phyloP scores from a whole-genome alignment of 2,113 vertebrate genomes.

The Brienomyrus brachyistius region DNA sequence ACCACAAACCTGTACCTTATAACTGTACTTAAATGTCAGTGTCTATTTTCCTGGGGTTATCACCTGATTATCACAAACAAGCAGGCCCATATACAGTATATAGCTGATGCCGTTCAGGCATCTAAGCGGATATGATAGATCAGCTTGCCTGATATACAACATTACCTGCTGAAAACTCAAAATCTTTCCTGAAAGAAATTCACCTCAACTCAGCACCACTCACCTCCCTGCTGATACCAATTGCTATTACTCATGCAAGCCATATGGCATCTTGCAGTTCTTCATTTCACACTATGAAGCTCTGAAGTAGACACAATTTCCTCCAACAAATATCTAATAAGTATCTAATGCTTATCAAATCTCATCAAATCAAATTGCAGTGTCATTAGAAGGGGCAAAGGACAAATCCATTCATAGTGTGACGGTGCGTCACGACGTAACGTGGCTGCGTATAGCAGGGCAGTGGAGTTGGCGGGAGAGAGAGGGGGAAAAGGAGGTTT shows the following conservation, averaged over 20 bases:
- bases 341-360: background rate
- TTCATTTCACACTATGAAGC: background rate
- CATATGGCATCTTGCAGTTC: background rate
- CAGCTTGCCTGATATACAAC: background rate
- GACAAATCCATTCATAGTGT: background rate
- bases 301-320: background rate
- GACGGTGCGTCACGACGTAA: no score
- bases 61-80: background rate
- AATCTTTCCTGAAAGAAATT: conserved; percentile 3
- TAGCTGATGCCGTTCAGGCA: background rate
- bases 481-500: no score
- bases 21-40: background rate
- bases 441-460: no score
- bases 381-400: background rate
- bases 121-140: no score
- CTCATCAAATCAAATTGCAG: background rate
- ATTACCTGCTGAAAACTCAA: conserved; percentile 8
- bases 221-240: conserved; percentile 10
- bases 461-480: no score
- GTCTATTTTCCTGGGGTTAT: background rate
- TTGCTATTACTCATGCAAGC: background rate
- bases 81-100: background rate
- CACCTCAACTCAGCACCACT: background rate
- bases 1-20: background rate
- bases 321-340: background rate